Percentiles rank a stretch among this genome's conserved stretches.
Evolutionary conservation across 2,888 invertebrate genomes (phyloP).

Genomic region (Lasioglossum calceatum): DNA sequence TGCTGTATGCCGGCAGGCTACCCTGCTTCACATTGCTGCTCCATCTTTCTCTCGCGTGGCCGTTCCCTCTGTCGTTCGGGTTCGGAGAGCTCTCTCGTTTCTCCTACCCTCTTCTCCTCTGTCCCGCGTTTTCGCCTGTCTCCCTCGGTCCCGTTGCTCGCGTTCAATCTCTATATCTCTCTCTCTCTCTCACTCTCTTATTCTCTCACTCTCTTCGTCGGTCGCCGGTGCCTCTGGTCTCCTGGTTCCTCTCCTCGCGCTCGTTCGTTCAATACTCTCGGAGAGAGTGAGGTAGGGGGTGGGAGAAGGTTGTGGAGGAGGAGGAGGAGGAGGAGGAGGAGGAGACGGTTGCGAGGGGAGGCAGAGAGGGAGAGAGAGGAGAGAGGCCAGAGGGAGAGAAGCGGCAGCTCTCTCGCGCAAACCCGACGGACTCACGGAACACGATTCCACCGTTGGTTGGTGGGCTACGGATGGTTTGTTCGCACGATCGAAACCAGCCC

Average conservation of each 20-base stretch:
- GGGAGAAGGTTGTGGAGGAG: constrained; percentile 39
- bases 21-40: constrained; percentile 73
- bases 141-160: constrained; percentile 48
- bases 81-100: constrained; percentile 59
- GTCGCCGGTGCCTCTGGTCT: constrained; percentile 73
- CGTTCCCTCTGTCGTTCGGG: constrained; percentile 73
- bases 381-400: constrained; percentile 66
- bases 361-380: constrained; percentile 35
- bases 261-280: constrained; percentile 82
- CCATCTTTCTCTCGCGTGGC: constrained; percentile 58
- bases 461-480: constrained; percentile 74
- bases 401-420: constrained; percentile 72
- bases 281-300: constrained; percentile 73
- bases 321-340: constrained; percentile 47
- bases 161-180: constrained; percentile 59
- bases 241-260: constrained; percentile 76
- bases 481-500: constrained; percentile 76
- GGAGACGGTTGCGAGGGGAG: constrained; percentile 16
- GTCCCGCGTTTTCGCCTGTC: constrained; percentile 44
- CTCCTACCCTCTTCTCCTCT: constrained; percentile 45
- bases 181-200: constrained; percentile 44
- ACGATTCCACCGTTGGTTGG: constrained; percentile 75
- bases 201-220: background rate
- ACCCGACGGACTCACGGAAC: constrained; percentile 76
- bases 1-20: constrained; percentile 76